A percentile compares a stretch with the other conserved stretches of the same genome.
Evolutionary conservation across 2,113 vertebrate species (phyloP).

Genomic region (Rhea americana): DNA sequence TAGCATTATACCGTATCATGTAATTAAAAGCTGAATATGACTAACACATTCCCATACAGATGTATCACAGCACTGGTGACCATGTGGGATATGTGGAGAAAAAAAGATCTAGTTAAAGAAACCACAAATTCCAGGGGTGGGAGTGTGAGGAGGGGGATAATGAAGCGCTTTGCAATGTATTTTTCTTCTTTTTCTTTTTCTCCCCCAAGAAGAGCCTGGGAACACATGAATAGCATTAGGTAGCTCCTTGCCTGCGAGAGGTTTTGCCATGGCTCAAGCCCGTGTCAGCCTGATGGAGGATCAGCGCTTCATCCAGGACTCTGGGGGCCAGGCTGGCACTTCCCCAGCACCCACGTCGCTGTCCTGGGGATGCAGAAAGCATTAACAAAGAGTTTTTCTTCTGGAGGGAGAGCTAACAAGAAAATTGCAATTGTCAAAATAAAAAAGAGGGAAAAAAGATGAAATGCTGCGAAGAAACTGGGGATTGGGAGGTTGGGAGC

Average conservation of each 20-base stretch:
- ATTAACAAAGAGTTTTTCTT: not conserved
- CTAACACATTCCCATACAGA: constrained; percentile 25
- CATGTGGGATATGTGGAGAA: not conserved
- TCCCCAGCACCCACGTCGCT: no score
- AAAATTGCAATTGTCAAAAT: not conserved
- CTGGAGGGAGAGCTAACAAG: fast-evolving
- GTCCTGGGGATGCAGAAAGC: not conserved
- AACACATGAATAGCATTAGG: constrained; percentile 38
- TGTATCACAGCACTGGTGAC: not conserved
- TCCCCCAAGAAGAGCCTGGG: not conserved
- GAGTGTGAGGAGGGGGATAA: not conserved
- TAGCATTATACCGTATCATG: not conserved
- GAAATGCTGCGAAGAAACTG: not conserved
- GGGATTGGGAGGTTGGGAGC: not conserved
- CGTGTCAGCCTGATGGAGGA: no score
- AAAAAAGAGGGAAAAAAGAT: not conserved
- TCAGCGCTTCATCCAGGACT: no score
- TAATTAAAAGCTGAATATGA: constrained; percentile 56
- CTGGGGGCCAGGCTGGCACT: no score
- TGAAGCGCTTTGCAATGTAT: not conserved
- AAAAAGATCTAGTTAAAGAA: constrained; percentile 13
- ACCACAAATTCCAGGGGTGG: constrained; percentile 40
- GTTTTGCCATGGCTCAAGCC: not conserved
- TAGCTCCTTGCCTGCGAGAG: not conserved
- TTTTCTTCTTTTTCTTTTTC: not conserved